These are phyloP conservation scores for Zeus faber DNA, from an alignment of 2,113 vertebrate species.

Conservation along the genomic window DNA sequence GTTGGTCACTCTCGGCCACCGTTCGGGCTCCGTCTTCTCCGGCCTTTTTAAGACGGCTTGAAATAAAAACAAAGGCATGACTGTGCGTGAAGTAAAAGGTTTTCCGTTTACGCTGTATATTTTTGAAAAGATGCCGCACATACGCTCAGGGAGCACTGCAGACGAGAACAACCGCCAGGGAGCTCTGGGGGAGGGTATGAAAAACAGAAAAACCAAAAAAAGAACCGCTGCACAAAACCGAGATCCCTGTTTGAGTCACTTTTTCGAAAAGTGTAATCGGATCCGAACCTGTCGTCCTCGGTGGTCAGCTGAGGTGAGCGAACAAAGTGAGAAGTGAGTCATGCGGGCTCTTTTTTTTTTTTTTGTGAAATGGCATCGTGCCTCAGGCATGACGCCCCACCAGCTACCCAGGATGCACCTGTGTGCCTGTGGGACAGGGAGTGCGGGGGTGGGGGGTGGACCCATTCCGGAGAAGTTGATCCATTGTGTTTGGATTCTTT, in stretches of 20 bases:
- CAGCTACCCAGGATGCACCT: conserved; percentile 71
- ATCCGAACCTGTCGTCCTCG: conserved; percentile 28
- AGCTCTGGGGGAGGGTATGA: too few species aligned
- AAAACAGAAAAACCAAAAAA: not conserved
- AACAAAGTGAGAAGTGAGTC: conserved; percentile 31
- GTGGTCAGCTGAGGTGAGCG: conserved; percentile 33
- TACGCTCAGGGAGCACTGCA: too few species aligned
- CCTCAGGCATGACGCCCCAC: conserved; percentile 37
- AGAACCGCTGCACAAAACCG: not conserved
- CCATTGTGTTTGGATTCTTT: conserved; percentile 65
- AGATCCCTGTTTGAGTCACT: not conserved
- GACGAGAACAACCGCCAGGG: too few species aligned
- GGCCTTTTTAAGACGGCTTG: too few species aligned
- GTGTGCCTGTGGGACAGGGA: conserved; percentile 16
- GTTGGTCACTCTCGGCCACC: too few species aligned
- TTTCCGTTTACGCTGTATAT: too few species aligned
- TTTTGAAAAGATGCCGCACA: too few species aligned
- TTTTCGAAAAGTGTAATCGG: not conserved
- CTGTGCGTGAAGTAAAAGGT: too few species aligned
- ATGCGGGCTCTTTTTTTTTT: conserved; percentile 26
- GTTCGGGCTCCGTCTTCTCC: too few species aligned
- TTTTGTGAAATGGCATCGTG: conserved; percentile 47
- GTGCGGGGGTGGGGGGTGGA: conserved; percentile 5
- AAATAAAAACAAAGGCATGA: too few species aligned
- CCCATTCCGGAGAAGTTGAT: conserved; percentile 18